phyloP scores from a whole-genome alignment of 2,797 vertebrate species.

The Pseudomugil tenellus region DNA sequence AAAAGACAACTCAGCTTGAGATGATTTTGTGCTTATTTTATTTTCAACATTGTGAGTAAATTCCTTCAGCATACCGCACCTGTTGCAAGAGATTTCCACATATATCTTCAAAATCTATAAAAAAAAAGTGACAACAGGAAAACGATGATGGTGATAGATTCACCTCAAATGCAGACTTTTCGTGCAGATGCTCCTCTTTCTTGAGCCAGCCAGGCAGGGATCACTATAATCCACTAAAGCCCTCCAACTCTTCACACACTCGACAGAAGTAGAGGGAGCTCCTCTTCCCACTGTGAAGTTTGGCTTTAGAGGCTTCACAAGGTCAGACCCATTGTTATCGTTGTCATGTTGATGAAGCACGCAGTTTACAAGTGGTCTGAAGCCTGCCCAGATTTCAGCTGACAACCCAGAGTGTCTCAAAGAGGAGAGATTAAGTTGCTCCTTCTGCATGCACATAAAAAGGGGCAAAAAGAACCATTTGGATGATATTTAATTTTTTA shows the following conservation, averaged over 20 bases:
- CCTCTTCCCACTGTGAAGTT: conserved; percentile 67
- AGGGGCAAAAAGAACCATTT: conserved; percentile 39
- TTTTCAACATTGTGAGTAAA: neutral
- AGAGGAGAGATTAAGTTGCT: conserved; percentile 56
- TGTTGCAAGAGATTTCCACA: neutral
- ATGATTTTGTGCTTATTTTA: neutral
- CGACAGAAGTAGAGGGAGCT: conserved; percentile 66
- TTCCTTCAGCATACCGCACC: neutral
- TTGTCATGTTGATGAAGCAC: conserved; percentile 63
- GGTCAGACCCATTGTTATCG: conserved; percentile 62
- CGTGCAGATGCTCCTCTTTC: conserved; percentile 36
- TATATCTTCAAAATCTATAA: conserved; percentile 3
- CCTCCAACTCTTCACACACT: conserved; percentile 72
- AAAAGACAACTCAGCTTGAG: neutral
- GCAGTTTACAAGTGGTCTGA: conserved; percentile 33
- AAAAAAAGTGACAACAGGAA: conserved; percentile 15
- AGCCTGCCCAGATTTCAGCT: conserved; percentile 45
- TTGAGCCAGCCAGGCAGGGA: conserved; percentile 57
- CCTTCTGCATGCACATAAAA: conserved; percentile 25
- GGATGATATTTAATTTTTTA: conserved; percentile 61
- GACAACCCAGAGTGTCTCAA: conserved; percentile 30
- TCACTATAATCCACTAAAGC: conserved; percentile 75
- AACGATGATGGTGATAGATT: conserved; percentile 26
- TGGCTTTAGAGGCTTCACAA: conserved; percentile 53
- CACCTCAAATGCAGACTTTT: conserved; percentile 39